These are phyloP conservation scores for Plectrocnemia conspersa DNA, from an alignment of 1,140 invertebrate genomes.

Conservation along the genomic window DNA sequence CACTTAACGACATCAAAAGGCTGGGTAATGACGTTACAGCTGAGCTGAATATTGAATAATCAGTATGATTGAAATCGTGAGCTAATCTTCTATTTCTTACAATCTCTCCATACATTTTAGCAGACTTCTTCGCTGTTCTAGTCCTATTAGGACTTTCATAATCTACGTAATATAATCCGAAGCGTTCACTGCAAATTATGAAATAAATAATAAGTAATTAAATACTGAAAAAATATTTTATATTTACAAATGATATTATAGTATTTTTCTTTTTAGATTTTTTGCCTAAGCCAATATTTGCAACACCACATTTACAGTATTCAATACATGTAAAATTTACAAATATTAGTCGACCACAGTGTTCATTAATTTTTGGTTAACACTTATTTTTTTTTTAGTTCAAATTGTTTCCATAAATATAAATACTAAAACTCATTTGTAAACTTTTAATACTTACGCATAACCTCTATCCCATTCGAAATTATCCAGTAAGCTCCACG, in stretches of 20 bases:
- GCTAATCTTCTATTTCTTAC: conserved; percentile 43
- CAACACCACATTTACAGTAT: no score
- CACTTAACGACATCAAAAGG: no score
- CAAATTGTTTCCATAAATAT: no score
- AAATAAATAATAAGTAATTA: conserved; percentile 16
- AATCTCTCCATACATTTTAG: conserved; percentile 54
- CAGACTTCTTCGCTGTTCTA: conserved; percentile 68
- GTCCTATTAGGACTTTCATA: conserved; percentile 53
- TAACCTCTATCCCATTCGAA: conserved; percentile 64
- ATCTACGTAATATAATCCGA: conserved; percentile 61
- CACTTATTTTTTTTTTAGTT: no score
- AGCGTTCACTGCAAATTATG: conserved; percentile 55
- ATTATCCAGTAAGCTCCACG: conserved; percentile 68
- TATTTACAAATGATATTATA: no score
- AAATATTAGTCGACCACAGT: no score
- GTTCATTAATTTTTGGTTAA: no score
- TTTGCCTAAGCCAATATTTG: no score
- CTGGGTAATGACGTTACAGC: conserved; percentile 21
- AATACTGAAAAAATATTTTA: neutral
- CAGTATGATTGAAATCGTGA: conserved; percentile 44
- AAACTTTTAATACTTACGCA: conserved; percentile 43
- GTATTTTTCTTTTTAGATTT: no score
- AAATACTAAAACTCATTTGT: neutral
- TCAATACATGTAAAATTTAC: no score
- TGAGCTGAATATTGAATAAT: conserved; percentile 46